Evolutionary conservation across 1,140 invertebrate genomes (phyloP).

Genomic region (Drosophila bocqueti): DNA sequence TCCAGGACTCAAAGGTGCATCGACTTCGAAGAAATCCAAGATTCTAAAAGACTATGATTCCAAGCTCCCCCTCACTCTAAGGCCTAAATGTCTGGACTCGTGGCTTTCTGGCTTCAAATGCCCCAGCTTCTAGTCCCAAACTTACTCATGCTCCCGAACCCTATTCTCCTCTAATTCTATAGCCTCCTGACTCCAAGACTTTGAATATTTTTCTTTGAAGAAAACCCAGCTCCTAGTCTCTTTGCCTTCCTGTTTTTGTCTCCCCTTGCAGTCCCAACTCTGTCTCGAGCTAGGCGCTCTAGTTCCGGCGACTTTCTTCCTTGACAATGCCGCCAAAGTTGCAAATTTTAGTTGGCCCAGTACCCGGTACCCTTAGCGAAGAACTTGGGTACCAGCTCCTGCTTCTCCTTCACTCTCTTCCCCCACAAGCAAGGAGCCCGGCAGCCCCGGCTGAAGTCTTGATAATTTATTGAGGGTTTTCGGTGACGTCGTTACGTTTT

Average conservation of each 20-base stretch:
- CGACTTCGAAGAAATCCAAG: background rate
- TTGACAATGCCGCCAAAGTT: constrained; percentile 54
- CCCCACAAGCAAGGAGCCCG: background rate
- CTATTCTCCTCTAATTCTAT: background rate
- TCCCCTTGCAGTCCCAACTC: background rate
- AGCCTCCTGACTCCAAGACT: background rate
- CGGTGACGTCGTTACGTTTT: constrained; percentile 80
- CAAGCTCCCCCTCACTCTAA: no score
- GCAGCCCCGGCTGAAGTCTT: constrained; percentile 48
- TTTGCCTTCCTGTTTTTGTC: background rate
- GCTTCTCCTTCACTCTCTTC: background rate
- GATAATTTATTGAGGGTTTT: constrained; percentile 83
- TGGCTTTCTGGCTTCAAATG: background rate
- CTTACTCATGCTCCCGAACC: background rate
- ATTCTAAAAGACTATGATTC: background rate
- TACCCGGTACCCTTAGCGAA: constrained; percentile 14
- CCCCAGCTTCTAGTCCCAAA: background rate
- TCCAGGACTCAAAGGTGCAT: no score
- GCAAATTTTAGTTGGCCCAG: constrained; percentile 45
- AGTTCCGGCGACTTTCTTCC: constrained; percentile 69
- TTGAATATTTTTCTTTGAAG: background rate
- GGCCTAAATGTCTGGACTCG: no score
- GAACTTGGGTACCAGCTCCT: background rate
- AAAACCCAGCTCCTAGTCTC: background rate
- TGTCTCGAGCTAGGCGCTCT: constrained; percentile 66